A percentile compares a stretch with the other conserved stretches of the same genome.
These are phyloP conservation scores for Chiroxiphia lanceolata DNA, from an alignment of 2,797 vertebrate genomes.

Conservation along the genomic window DNA sequence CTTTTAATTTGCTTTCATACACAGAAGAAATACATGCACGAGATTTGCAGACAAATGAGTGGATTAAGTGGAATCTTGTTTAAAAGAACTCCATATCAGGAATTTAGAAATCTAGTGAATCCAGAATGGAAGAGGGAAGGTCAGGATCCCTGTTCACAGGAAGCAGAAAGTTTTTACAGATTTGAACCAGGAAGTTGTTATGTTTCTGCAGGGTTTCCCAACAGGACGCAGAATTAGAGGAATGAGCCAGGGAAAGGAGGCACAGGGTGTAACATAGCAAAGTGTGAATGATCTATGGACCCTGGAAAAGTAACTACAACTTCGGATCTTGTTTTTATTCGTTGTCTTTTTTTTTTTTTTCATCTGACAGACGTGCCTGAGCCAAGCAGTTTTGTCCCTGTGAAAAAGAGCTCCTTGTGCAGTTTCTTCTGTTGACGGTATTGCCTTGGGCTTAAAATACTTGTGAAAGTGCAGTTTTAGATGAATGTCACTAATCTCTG, in stretches of 20 bases:
- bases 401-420: not conserved
- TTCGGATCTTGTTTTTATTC: not conserved
- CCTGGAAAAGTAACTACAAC: not conserved
- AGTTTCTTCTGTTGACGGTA: not conserved
- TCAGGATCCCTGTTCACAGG: not conserved
- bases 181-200: not conserved
- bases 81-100: not conserved
- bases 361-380: not conserved
- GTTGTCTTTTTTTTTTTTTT: not conserved
- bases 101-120: not conserved
- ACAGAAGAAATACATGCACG: not conserved
- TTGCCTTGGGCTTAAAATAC: not conserved
- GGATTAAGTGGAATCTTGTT: not conserved
- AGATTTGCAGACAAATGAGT: not conserved
- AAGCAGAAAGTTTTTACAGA: not conserved
- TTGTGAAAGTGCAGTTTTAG: not conserved
- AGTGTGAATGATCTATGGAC: not conserved
- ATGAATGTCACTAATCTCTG: not conserved
- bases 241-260: not conserved
- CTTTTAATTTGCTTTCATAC: conserved; percentile 34
- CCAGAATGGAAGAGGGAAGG: not conserved
- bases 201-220: not conserved
- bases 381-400: not conserved
- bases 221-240: not conserved
- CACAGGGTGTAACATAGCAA: not conserved